Base-by-base conservation (phyloP, 2,888 invertebrate species). In the Trissonchulus latispiculum region DNA sequence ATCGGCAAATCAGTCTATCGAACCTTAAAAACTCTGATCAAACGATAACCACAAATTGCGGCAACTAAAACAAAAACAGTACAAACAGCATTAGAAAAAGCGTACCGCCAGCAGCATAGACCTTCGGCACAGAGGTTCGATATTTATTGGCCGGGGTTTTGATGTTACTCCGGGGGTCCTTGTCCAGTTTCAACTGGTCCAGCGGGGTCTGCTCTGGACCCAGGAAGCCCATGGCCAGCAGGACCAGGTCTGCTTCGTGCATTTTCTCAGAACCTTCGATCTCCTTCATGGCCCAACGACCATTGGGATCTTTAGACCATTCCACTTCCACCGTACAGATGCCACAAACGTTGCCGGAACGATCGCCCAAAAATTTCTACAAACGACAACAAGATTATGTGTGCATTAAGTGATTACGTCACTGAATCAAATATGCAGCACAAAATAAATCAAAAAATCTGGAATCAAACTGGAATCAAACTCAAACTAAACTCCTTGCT, bases 211-310 rank as follows among this genome's bases (percentile, higher is more conserved):
- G 88, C 86, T 97, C 96, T 0, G 96, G 96, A 0, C 96, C 96
- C 75, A 95, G 86, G 87, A 99, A 99, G 80, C 99, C 99, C 97
- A 99, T 97, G 1, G 99, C 99, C 70, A 99, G 87, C 76, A 99
- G 87, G 73, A 96, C 92, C 76, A 99, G 87, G 83, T 99, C 94
- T 72, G 93, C 92, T 78, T 64, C 66, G 35, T 32, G 66, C 15
- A 77, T 75, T 71, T 80, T 89, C 82, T 91, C 90, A 0, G 90
- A 88, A 76, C 90, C 92, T 71, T 89, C 87, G 67, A 91, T 85
- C 86, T 96, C 93, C 75, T 88, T 87, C 93, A 96, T 94, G 82
- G 90, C 90, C 96, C 96, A 99, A 75, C 93, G 88, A 0, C 96
- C 97, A 71, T 80, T 78, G 71, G 88, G 89, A 80, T 93, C 92